These are phyloP conservation scores for Poeciliopsis gracilis DNA, from an alignment of 2,797 vertebrate genomes.

Conservation along the genomic window DNA sequence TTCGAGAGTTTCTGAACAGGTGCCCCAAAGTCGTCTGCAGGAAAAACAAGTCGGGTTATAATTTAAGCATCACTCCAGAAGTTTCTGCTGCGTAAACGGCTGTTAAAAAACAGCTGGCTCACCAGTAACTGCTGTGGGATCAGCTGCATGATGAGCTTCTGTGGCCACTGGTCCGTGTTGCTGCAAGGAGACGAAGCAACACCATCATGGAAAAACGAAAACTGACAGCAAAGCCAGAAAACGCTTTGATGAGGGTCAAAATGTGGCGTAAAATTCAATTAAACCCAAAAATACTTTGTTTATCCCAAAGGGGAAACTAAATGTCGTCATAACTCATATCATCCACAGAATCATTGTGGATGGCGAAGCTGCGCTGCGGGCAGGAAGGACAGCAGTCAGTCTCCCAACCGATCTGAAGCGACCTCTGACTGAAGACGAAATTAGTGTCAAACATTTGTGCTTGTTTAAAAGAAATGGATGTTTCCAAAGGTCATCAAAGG, in stretches of 20 bases:
- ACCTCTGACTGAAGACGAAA: not conserved
- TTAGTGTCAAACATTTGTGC: too few species aligned
- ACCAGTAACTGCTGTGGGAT: constrained; percentile 94
- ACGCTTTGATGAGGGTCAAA: not conserved
- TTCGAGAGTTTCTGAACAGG: constrained; percentile 92
- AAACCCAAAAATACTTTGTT: not conserved
- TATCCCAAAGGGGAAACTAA: not conserved
- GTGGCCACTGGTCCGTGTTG: constrained; percentile 94
- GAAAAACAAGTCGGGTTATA: constrained; percentile 23
- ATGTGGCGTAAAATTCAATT: not conserved
- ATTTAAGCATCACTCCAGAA: constrained; percentile 19
- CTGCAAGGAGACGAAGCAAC: constrained; percentile 62
- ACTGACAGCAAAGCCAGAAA: not conserved
- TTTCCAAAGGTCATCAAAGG: too few species aligned
- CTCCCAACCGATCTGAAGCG: not conserved
- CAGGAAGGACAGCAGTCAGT: not conserved
- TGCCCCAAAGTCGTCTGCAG: constrained; percentile 89
- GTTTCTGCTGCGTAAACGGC: not conserved
- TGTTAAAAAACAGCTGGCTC: constrained; percentile 11
- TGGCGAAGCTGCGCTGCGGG: too few species aligned
- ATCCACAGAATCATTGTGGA: not conserved
- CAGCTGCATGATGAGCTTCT: constrained; percentile 96
- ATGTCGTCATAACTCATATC: not conserved
- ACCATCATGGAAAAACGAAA: not conserved
- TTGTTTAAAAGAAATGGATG: too few species aligned